Base-by-base conservation (phyloP, 2,888 invertebrate genomes). In the Macrophya annulata region DNA sequence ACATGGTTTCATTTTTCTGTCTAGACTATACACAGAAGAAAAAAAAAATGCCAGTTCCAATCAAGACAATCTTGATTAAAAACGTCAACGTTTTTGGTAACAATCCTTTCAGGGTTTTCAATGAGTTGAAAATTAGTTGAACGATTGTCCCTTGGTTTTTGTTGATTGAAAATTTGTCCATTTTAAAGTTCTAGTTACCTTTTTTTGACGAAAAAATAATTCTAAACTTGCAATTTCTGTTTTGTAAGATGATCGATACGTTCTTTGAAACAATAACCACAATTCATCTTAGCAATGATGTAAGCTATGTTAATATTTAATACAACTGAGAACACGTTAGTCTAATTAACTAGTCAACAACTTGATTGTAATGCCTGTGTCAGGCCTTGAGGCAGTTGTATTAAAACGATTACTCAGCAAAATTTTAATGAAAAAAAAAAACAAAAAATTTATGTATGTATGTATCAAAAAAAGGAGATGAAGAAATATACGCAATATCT, bases 331-430 rank as follows among this genome's bases (percentile, higher is more conserved):
- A 68, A 68, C 68, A 25, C 68, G 37, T 55, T 68, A 68, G 68
- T 68, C 37, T 68, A 68, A 68, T 68, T 68, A 68, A 68, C 68
- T 37, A 68, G 68, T 68, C 68, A 37, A 68, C 68, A 68, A 37
- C 68, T 68, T 15, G 68, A 68, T 68, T 37, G 68, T 68, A 17
- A 68, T 37, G 37, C 68, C 15, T 37, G 68, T 31, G 62, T 62
- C 15, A 68, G 37, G 68, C 68, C 62, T 62, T 12, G 0, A 37
- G 31, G 68, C 37, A 37, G 6, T 68, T 68, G 37, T 37, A 17
- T 68, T 0, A 0, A 31, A 68, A 37, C 68, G 37, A 37, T 68
- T 68, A 68, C 68, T 68, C 68, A 68, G 68, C 68, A 68, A 68
- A 68, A 37, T 68, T 5, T 68, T 37, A 37, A 68, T 6, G 15